Evolutionary conservation across 2,113 vertebrate genomes (phyloP).

Genomic region (Sander lucioperca): DNA sequence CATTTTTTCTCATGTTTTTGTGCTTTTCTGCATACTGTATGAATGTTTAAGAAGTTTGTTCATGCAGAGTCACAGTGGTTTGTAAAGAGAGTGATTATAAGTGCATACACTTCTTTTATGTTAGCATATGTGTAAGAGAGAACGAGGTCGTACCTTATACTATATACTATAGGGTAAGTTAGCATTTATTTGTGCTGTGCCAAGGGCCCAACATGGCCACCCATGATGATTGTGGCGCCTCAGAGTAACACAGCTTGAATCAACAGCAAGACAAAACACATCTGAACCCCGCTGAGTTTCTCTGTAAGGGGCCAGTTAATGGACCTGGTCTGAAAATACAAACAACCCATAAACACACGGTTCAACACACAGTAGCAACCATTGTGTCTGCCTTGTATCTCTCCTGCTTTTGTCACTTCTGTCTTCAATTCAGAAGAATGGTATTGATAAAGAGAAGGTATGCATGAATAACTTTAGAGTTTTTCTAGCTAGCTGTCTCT

Average conservation of each 20-base stretch:
- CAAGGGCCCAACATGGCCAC: conserved; percentile 71
- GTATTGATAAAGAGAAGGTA: conserved; percentile 14
- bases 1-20: conserved; percentile 17
- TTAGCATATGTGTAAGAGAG: background rate
- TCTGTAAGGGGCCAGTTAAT: conserved; percentile 72
- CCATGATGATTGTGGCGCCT: conserved; percentile 74
- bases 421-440: conserved; percentile 33
- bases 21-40: conserved; percentile 18
- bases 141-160: background rate
- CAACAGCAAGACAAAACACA: conserved; percentile 75
- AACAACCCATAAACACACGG: conserved; percentile 45
- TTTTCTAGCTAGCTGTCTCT: too few species aligned
- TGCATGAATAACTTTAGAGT: background rate
- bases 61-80: background rate
- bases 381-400: conserved; percentile 49
- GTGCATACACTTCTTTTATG: conserved; percentile 8
- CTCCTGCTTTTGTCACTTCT: conserved; percentile 44
- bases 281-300: conserved; percentile 69
- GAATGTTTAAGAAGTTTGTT: conserved; percentile 21
- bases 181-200: conserved; percentile 32
- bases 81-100: background rate
- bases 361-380: conserved; percentile 55
- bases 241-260: conserved; percentile 73
- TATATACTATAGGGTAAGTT: background rate
- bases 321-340: conserved; percentile 58